Conservation (phyloP, 1,140 invertebrate genomes). For the Musca domestica region DNA sequence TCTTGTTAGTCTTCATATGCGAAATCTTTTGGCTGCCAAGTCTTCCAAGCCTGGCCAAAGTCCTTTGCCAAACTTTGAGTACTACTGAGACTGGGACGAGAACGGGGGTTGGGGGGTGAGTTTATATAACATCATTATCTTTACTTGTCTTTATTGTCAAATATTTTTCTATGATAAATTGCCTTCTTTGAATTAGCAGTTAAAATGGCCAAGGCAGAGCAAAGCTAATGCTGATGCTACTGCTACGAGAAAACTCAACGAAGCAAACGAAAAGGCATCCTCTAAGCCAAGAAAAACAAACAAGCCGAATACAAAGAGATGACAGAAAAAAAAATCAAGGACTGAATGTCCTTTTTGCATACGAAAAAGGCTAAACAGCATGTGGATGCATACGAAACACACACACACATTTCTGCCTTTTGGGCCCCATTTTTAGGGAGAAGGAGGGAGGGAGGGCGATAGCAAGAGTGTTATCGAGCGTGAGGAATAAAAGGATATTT, state of each 20-base stretch:
- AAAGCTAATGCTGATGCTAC: background rate
- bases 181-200: slow-evolving; percentile 20
- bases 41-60: no score
- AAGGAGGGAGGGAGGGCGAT: no score
- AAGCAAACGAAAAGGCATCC: background rate
- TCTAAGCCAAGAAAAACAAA: background rate
- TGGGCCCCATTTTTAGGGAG: no score
- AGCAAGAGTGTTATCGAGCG: no score
- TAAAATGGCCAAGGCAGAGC: background rate
- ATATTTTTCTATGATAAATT: slow-evolving; percentile 22
- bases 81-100: no score
- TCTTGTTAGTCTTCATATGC: no score
- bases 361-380: slow-evolving; percentile 9
- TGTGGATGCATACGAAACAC: background rate
- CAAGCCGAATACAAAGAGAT: background rate
- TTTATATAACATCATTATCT: slow-evolving; percentile 22
- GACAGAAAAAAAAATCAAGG: background rate
- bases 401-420: background rate
- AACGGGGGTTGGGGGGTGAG: no score
- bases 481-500: no score
- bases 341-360: slow-evolving; percentile 17
- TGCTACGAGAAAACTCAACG: no score
- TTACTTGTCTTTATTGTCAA: slow-evolving; percentile 22
- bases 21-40: no score
- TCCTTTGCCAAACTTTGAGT: no score